phyloP scores from a whole-genome alignment of 2,797 vertebrate genomes.

The Poecilia wingei region DNA sequence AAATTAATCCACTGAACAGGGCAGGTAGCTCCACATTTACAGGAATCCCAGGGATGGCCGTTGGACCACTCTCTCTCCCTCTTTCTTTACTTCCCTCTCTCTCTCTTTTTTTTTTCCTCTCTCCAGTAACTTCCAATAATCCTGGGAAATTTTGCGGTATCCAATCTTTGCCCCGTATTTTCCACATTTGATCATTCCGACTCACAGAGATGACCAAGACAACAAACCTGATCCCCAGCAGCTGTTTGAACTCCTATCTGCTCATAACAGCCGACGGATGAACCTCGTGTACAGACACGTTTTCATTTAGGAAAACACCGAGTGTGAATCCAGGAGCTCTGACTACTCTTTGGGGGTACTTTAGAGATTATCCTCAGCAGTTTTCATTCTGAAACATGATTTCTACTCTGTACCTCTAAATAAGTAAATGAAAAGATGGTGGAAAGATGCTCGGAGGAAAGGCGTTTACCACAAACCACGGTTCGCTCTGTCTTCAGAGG shows the following conservation, averaged over 20 bases:
- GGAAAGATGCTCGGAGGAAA: conserved; percentile 80
- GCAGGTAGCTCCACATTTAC: conserved; percentile 82
- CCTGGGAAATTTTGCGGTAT: conserved; percentile 81
- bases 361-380: conserved; percentile 47
- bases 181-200: conserved; percentile 79
- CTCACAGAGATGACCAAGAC: conserved; percentile 65
- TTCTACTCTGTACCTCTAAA: conserved; percentile 63
- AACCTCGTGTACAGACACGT: conserved; percentile 40
- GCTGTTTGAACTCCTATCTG: conserved; percentile 57
- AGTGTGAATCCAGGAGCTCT: conserved; percentile 52
- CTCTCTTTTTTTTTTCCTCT: conserved; percentile 51
- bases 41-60: conserved; percentile 79
- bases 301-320: conserved; percentile 41
- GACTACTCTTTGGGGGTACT: conserved; percentile 40
- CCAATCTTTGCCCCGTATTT: conserved; percentile 81
- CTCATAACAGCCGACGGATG: conserved; percentile 35
- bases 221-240: conserved; percentile 70
- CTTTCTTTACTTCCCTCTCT: conserved; percentile 51
- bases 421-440: conserved; percentile 77
- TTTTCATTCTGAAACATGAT: conserved; percentile 55
- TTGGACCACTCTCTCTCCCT: conserved; percentile 80
- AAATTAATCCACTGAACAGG: conserved; percentile 82
- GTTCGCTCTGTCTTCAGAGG: conserved; percentile 83
- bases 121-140: conserved; percentile 79
- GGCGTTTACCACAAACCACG: conserved; percentile 77